Percentiles rank a stretch among this genome's conserved stretches.
Evolutionary conservation across 2,888 invertebrate species (phyloP).

Genomic region (Eudiplozoon nipponicum): DNA sequence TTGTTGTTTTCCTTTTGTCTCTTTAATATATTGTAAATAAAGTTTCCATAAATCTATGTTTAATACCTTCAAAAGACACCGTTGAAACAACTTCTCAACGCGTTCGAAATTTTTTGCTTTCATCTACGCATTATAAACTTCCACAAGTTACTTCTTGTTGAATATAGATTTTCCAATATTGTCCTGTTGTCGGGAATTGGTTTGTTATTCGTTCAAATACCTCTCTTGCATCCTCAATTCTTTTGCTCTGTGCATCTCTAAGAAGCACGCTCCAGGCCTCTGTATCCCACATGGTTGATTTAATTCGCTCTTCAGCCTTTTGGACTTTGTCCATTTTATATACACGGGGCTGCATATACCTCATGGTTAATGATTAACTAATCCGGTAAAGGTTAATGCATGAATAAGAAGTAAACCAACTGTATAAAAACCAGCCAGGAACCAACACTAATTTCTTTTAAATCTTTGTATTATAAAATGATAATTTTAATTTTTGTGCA

Average conservation of each 20-base stretch:
- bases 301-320: slow-evolving; percentile 34
- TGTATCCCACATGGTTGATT: slow-evolving; percentile 58
- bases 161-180: slow-evolving; percentile 77
- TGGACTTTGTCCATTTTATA: slow-evolving; percentile 27
- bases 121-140: slow-evolving; percentile 37
- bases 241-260: slow-evolving; percentile 44
- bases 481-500: too few species aligned
- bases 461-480: too few species aligned
- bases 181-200: slow-evolving; percentile 72
- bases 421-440: too few species aligned
- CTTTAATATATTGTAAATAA: slow-evolving; percentile 81
- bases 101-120: slow-evolving; percentile 80
- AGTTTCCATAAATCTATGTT: slow-evolving; percentile 95
- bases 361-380: too few species aligned
- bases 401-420: too few species aligned
- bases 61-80: slow-evolving; percentile 81
- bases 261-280: slow-evolving; percentile 89
- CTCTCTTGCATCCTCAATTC: slow-evolving; percentile 46
- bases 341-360: too few species aligned
- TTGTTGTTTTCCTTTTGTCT: slow-evolving; percentile 35
- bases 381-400: too few species aligned
- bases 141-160: slow-evolving; percentile 4
- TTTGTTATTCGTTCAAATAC: slow-evolving; percentile 70
- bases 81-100: slow-evolving; percentile 91
- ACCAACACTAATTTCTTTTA: too few species aligned